Conservation (phyloP, 2,113 vertebrate genomes). For the Peromyscus californicus region DNA sequence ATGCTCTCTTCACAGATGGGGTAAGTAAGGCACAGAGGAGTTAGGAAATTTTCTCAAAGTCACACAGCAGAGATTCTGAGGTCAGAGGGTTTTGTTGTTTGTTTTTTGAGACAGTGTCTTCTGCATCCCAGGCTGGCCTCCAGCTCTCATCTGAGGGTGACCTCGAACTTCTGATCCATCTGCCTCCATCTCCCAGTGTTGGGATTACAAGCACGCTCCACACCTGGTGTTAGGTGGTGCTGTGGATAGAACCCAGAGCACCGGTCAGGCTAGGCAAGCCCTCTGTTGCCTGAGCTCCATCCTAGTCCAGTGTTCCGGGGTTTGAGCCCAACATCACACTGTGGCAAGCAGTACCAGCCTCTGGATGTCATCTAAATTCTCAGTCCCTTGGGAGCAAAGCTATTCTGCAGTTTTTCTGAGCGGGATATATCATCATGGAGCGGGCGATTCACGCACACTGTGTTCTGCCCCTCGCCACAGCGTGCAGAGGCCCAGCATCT, state of each 20-base stretch:
- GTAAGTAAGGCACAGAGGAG: not conserved
- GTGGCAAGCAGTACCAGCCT: not conserved
- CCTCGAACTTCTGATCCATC: not conserved
- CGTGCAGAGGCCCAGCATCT: fast-evolving
- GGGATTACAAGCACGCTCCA: not conserved
- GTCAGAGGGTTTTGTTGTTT: not conserved
- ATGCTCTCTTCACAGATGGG: not conserved
- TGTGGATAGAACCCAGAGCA: not conserved
- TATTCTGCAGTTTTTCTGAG: too few relatives aligned
- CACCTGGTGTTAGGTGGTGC: not conserved
- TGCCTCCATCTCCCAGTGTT: not conserved
- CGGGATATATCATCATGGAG: fast-evolving
- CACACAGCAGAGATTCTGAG: not conserved
- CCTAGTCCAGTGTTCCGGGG: not conserved
- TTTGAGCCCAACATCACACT: fast-evolving
- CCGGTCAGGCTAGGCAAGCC: not conserved
- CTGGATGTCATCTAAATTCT: fast-evolving
- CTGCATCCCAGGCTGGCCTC: not conserved
- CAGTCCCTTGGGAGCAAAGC: not conserved
- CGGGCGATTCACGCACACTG: not conserved
- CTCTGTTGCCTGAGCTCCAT: too few relatives aligned
- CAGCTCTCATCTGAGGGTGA: not conserved
- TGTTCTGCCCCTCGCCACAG: not conserved
- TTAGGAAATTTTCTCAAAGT: not conserved
- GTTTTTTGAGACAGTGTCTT: not conserved